Evolutionary conservation across 1,140 invertebrate genomes (phyloP).

Genomic region (Brachystomella parvula): DNA sequence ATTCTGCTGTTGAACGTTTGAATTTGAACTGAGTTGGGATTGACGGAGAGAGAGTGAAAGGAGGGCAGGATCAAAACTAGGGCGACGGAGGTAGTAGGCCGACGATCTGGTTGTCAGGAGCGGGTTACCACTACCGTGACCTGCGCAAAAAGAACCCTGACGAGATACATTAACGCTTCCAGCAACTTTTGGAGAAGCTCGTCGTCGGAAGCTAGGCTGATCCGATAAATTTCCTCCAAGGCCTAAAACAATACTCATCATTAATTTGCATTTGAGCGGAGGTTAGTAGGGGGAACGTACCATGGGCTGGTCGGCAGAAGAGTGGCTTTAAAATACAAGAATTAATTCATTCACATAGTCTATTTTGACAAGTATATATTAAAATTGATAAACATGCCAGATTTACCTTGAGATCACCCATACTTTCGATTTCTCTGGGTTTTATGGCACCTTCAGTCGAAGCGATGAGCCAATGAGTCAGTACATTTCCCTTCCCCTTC

Average conservation of each 20-base stretch:
- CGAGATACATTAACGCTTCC: constrained; percentile 34
- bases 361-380: too few species aligned
- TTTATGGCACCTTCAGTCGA: constrained; percentile 63
- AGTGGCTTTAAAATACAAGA: too few species aligned
- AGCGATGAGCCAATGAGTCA: constrained; percentile 82
- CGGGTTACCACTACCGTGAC: constrained; percentile 14
- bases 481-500: constrained; percentile 75
- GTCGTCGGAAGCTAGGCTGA: constrained; percentile 38
- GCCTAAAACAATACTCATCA: constrained; percentile 39
- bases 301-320: constrained; percentile 32
- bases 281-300: not conserved
- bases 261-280: not conserved
- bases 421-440: constrained; percentile 20
- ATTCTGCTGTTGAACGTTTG: not conserved
- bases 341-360: too few species aligned
- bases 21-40: constrained; percentile 20
- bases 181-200: constrained; percentile 31
- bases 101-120: constrained; percentile 21
- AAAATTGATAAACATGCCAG: too few species aligned
- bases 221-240: constrained; percentile 41
- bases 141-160: constrained; percentile 36
- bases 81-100: constrained; percentile 29
- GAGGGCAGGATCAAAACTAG: constrained; percentile 36
- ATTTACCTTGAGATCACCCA: constrained; percentile 30
- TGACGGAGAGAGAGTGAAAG: constrained; percentile 28